Evolutionary conservation across 2,113 vertebrate genomes (phyloP), one percentile per base, ranked within the genome.

Genomic region (Thamnophis sirtalis): DNA sequence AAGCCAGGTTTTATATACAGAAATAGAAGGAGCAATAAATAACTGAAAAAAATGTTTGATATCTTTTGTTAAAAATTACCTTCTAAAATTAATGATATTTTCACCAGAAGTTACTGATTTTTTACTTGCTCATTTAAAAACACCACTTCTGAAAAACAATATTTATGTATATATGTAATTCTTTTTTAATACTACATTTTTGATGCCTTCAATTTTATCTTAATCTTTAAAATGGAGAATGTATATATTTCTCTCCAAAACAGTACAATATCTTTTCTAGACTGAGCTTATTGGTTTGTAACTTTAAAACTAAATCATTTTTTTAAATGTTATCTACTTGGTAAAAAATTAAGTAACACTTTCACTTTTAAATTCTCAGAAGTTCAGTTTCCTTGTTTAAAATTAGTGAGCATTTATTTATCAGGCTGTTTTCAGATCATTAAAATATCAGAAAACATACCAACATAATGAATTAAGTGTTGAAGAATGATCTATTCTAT

Each of bases 261-360:
- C 49, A 89, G 33, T 73, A 33, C 9, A 19, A 90, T 54, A 10
- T 55, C 0, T 56, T 88, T 55, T 48, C 33, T 91, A 26, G 54
- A 68, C 90, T 86, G 88, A 93, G 88, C 0, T 60, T 54, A 17
- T 80, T 80, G 17, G 17, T 80, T 92, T 92, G 33, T 91, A 95
- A 94, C 0, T 24, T 89, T 43, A 50, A 7, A 63, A 86, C 0
- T 91, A 91, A 21, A 8, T 88, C 54, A 28, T 11, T 26, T 48
- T 86, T 86, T 26, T 6, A 50, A 49, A 50, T 43, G 26, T 49
- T 50, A 7, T 26, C 54, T 80, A 80, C 73, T 80, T 80, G 33
- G 6, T 80, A 21, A 80, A 80, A 80, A 80, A 60, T 80, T 38
- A 80, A 80, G 33, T 43, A 43, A 43, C 73, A 38, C 33, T 80